Evolutionary conservation across 2,888 invertebrate genomes (phyloP).

Genomic region (Acronicta psi): DNA sequence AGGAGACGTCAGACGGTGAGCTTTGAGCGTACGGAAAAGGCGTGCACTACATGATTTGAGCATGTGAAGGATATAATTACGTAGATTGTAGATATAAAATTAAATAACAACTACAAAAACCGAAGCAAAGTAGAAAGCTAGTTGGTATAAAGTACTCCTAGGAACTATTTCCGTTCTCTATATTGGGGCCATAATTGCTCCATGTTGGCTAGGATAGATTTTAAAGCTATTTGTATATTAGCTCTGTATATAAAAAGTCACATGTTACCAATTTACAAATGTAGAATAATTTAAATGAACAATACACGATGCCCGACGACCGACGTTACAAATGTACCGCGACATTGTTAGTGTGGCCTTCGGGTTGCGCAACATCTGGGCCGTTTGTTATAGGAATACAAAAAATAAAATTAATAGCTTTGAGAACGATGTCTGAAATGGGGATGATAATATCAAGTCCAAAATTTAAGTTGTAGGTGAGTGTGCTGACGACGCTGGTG

Average conservation of each 20-base stretch:
- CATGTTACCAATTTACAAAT: conserved; percentile 52
- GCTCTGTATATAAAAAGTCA: conserved; percentile 11
- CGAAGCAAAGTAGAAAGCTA: too few species aligned
- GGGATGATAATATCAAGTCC: conserved; percentile 22
- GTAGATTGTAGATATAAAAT: too few species aligned
- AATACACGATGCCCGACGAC: conserved; percentile 45
- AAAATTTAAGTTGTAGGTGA: conserved; percentile 5
- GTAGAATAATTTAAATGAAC: conserved; percentile 58
- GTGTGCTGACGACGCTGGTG: too few species aligned
- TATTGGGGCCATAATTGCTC: too few species aligned
- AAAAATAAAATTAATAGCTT: conserved; percentile 55
- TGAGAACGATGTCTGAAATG: conserved; percentile 33
- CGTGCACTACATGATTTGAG: too few species aligned
- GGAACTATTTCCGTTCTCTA: too few species aligned
- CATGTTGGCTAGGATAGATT: too few species aligned
- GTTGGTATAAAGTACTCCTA: too few species aligned
- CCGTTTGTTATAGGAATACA: conserved; percentile 54
- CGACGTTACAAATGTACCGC: conserved; percentile 50
- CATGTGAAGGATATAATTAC: too few species aligned
- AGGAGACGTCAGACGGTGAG: too few species aligned
- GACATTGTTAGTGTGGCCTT: conserved; percentile 60
- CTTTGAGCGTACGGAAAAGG: too few species aligned
- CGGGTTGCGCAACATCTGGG: conserved; percentile 70
- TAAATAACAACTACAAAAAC: too few species aligned
- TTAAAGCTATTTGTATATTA: background rate